Evolutionary conservation across 1,140 invertebrate species (phyloP), one percentile per base, ranked within the genome.

Genomic region (Rhynchophorus ferrugineus): DNA sequence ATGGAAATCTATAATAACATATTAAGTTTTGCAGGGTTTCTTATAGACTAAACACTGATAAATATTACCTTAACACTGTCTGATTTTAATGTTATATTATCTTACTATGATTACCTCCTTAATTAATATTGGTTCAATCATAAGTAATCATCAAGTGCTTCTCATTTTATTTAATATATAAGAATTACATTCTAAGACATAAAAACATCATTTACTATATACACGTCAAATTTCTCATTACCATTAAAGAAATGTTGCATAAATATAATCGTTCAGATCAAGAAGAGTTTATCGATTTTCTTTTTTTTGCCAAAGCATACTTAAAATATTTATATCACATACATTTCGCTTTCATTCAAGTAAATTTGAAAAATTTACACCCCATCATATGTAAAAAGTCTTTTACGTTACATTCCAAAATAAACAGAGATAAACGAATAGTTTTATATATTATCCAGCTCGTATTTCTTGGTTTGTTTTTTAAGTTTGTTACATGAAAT

Each of bases 81-180:
- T 14, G n/a, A 17, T 41, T 1, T 18, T 41, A 41, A 7, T 41
- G 18, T 17, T 6, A 37, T 11, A 5, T 29, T 29, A 29, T 11
- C 5, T 29, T 29, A 29, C 5, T 11, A 20, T 41, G 17, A 18
- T 18, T 41, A 41, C 18, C 20, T 18, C 14, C 38, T 3, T 41
- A 41, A 18, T n/a, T 18, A 41, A 20, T 41, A 41, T 41, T 41
- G 38, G 38, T 41, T 41, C 38, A 41, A 41, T 41, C n/a, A n/a
- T n/a, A n/a, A n/a, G n/a, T n/a, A n/a, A n/a, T n/a, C 17, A 18
- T 41, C 18, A 18, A 41, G 18, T 41, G 18, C 14, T 11, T 17
- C 2, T 41, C 9, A 7, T 41, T 19, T 3, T 18, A 19, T 41
- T 18, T 18, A 41, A 19, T 41, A 18, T 41, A n/a, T 19, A 17